Percentiles rank a stretch among this genome's conserved stretches.
Conservation (phyloP, 2,797 vertebrate species). For the Natrix natrix region DNA sequence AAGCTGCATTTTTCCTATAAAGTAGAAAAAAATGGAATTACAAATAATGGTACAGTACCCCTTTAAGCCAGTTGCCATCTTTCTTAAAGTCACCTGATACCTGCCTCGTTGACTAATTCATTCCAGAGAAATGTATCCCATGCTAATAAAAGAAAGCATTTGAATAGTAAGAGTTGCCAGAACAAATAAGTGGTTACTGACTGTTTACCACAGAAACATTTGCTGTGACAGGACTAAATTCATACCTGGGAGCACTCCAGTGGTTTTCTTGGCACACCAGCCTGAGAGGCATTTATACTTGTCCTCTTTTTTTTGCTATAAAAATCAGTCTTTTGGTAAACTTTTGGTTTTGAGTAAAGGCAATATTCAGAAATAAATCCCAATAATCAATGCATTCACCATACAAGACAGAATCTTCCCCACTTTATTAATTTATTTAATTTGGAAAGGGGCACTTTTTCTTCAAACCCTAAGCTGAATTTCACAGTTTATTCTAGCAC, state of each 20-base stretch:
- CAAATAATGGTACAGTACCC: background rate
- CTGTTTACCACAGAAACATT: slow-evolving; percentile 62
- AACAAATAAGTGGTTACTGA: slow-evolving; percentile 57
- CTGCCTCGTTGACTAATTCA: slow-evolving; percentile 60
- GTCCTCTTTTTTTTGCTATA: slow-evolving; percentile 56
- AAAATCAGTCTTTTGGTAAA: slow-evolving; percentile 59
- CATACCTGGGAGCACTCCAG: slow-evolving; percentile 68
- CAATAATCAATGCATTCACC: slow-evolving; percentile 55
- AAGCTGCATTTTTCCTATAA: slow-evolving; percentile 28
- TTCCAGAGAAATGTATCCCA: slow-evolving; percentile 54
- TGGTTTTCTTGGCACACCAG: slow-evolving; percentile 68
- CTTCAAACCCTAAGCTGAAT: background rate
- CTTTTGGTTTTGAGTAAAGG: slow-evolving; percentile 36
- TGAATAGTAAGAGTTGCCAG: slow-evolving; percentile 51
- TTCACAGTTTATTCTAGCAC: background rate
- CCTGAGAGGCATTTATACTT: slow-evolving; percentile 58
- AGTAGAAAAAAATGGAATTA: slow-evolving; percentile 26
- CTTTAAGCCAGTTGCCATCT: slow-evolving; percentile 31
- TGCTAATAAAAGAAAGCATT: slow-evolving; percentile 46
- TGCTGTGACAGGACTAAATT: slow-evolving; percentile 64
- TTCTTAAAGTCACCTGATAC: slow-evolving; percentile 60
- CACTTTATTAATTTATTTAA: slow-evolving; percentile 1
- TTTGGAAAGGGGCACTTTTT: background rate
- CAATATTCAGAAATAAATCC: slow-evolving; percentile 51
- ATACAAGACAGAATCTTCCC: slow-evolving; percentile 55